Percentiles rank a stretch among this genome's conserved stretches.
Evolutionary conservation across 1,140 invertebrate genomes (phyloP).

Genomic region (Ceratitis capitata): DNA sequence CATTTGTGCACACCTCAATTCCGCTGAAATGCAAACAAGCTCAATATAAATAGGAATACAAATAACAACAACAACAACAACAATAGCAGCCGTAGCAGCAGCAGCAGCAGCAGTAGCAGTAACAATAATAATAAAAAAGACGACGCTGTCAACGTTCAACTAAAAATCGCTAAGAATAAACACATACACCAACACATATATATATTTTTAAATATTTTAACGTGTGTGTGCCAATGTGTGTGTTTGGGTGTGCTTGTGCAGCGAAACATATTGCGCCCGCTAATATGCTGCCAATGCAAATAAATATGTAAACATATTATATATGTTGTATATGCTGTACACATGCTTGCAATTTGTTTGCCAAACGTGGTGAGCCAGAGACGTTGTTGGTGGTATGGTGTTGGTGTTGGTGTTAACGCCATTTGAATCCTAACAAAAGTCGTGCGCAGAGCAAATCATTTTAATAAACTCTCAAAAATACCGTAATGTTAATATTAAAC

Average conservation of each 20-base stretch:
- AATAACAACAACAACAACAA: too few relatives aligned
- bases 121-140: not conserved
- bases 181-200: too few relatives aligned
- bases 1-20: not conserved
- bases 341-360: too few relatives aligned
- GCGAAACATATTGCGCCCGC: not conserved
- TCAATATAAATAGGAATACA: not conserved
- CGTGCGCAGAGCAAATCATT: slow-evolving; percentile 3
- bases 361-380: not conserved
- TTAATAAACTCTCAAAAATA: slow-evolving; percentile 8
- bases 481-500: not conserved
- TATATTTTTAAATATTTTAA: too few relatives aligned
- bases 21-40: slow-evolving; percentile 3
- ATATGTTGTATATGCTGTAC: too few relatives aligned
- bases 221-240: not conserved
- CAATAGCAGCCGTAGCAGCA: too few relatives aligned
- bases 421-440: not conserved
- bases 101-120: not conserved
- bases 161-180: not conserved
- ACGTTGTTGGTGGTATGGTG: too few relatives aligned
- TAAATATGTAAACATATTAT: too few relatives aligned
- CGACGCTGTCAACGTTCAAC: not conserved
- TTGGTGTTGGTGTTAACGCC: not conserved
- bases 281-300: not conserved
- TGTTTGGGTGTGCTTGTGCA: not conserved